Percentiles rank a stretch among this genome's conserved stretches.
These are phyloP conservation scores for Acanthosepion lycidas DNA, from an alignment of 2,888 invertebrate genomes.

Conservation along the genomic window DNA sequence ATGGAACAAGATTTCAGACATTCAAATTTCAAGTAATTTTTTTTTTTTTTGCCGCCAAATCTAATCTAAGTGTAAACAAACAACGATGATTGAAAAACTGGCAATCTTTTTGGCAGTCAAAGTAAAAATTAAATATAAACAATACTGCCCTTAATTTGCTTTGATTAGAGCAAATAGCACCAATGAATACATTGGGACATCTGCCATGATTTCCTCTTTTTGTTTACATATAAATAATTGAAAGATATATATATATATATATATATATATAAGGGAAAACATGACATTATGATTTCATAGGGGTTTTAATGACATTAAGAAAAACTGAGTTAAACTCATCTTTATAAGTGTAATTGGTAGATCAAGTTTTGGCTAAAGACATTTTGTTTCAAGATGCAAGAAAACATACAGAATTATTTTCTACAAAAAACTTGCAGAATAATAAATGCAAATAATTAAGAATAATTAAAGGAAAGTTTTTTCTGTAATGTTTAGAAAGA, in stretches of 20 bases:
- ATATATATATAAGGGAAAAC: not conserved
- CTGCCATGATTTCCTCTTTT: not conserved
- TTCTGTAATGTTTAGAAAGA: no score
- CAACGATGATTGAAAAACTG: not conserved
- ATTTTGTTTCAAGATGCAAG: not conserved
- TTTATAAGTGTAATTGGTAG: not conserved
- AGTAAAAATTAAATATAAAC: conserved; percentile 6
- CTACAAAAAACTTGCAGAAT: no score
- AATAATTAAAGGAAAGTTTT: no score
- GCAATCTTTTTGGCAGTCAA: not conserved
- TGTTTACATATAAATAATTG: not conserved
- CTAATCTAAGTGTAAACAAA: conserved; percentile 4
- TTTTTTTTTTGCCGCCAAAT: not conserved
- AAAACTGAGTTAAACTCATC: not conserved
- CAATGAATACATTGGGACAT: not conserved
- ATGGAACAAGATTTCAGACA: not conserved
- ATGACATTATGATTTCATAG: not conserved
- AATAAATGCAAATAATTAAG: no score
- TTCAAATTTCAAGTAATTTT: not conserved
- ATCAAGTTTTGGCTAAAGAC: not conserved
- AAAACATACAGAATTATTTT: no score
- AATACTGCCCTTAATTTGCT: not conserved
- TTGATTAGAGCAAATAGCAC: not conserved
- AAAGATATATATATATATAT: not conserved
- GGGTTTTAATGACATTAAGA: not conserved